phyloP scores from a whole-genome alignment of 2,888 invertebrate genomes.

The Drosophila percnosoma region DNA sequence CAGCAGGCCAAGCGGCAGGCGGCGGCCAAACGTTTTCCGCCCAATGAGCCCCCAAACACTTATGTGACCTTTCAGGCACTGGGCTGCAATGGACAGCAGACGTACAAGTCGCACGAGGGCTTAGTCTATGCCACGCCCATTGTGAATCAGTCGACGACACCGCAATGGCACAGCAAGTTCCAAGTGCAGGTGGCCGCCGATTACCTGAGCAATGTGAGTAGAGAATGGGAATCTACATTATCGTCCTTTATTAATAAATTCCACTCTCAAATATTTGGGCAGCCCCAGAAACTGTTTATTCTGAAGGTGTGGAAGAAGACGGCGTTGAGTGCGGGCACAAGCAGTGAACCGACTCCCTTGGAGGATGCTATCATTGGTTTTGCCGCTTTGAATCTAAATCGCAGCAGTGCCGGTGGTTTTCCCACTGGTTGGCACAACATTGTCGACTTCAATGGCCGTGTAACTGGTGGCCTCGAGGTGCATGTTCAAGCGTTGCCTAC shows the following conservation, averaged over 20 bases:
- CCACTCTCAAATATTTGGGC: constrained; percentile 22
- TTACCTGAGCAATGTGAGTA: constrained; percentile 86
- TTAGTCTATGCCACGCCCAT: constrained; percentile 86
- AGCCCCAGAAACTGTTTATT: constrained; percentile 87
- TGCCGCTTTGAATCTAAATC: constrained; percentile 87
- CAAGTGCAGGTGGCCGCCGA: constrained; percentile 85
- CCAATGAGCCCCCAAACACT: constrained; percentile 86
- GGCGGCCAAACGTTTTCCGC: constrained; percentile 78
- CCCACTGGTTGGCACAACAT: constrained; percentile 88
- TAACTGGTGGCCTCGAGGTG: constrained; percentile 88
- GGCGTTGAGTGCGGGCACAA: constrained; percentile 73
- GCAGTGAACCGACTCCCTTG: constrained; percentile 85
- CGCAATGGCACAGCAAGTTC: constrained; percentile 86
- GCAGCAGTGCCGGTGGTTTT: constrained; percentile 83
- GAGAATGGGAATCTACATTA: neutral
- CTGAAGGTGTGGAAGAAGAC: constrained; percentile 88
- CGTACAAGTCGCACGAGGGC: constrained; percentile 83
- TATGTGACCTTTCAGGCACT: constrained; percentile 87
- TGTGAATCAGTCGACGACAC: constrained; percentile 86
- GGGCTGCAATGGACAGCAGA: constrained; percentile 63
- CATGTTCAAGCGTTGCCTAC: constrained; percentile 85
- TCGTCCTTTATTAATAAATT: neutral
- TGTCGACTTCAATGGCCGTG: constrained; percentile 86
- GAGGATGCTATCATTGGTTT: constrained; percentile 87
- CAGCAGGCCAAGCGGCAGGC: constrained; percentile 71